Evolutionary conservation across 2,888 invertebrate genomes (phyloP), one percentile per base, ranked within the genome.

Genomic region (Hydriomena furcata): DNA sequence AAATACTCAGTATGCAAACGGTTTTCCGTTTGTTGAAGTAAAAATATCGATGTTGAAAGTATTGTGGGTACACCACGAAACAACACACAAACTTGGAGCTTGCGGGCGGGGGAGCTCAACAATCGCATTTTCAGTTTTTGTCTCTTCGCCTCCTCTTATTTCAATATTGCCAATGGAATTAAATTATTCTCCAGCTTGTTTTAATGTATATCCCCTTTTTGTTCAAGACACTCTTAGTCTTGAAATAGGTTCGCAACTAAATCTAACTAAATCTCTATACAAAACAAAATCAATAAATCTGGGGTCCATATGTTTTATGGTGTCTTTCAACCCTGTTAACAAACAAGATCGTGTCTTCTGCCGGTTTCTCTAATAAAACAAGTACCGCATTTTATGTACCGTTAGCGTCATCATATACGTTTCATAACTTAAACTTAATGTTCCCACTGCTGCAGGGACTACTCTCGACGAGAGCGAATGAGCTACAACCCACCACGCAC

Each of bases 81-180:
- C 58, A 41, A 52, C 52, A 44, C 51, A 62, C 73, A 66, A 69
- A 63, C 60, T 64, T 65, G 58, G 60, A 63, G 66, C 69, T 65
- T 61, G 68, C 65, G 61, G 64, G 56, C 58, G 67, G 72, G 68
- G 71, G 72, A 73, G 63, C 70, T 67, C 71, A 80, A 79, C 79
- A 77, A 81, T 81, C 72, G 74, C 69, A 71, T 76, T 79, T 75
- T 77, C 76, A 78, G 76, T 80, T 82, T 79, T 78, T 76, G 70
- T 76, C 73, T 76, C 72, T 73, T 66, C 73, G 74, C 72, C 76
- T 71, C 68, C 68, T 69, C 74, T 71, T 74, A 74, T 76, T 74
- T 77, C 75, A 63, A 76, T 77, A 80, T 82, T 77, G 78, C 75
- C 74, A 71, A 79, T 76, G 77, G 78, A 84, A 82, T 82, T 81